Base-by-base conservation (phyloP, 1,140 invertebrate genomes). In the Pogonomyrmex californicus region DNA sequence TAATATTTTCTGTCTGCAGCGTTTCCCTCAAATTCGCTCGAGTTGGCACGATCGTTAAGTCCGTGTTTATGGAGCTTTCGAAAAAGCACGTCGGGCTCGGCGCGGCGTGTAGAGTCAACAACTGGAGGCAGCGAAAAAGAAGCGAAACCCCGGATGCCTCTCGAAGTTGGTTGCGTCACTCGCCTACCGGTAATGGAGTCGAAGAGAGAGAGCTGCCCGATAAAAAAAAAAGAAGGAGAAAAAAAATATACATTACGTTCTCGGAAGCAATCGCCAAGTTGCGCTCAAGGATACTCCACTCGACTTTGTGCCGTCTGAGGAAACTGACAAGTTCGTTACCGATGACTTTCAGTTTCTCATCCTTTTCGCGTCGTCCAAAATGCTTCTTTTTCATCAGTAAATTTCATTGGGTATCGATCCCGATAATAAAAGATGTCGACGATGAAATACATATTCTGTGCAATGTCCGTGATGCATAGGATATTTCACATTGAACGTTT, bases 261-360 rank as follows among this genome's bases (percentile, higher is more conserved):
- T 83, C 68, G 54, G 79, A 83, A 83, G 79, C 79, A 75, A 83
- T 83, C 70, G 79, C 54, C 68, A 75, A 83, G 79, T 83, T 73
- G 79, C 79, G 30, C 54, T 82, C 60, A 54, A 73, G 66, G 62
- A 68, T 70, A 63, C 63, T 81, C 44, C 33, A 75, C 23, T 83
- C 68, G 79, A 83, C 79, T 83, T 75, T 47, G 17, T 71, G 54
- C 51, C 38, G 51, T 58, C 30, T 33, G 44, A 14, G 30, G 51
- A 79, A 33, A 65, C 47, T 68, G 77, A 73, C 33, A 71, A 58
- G 47, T 23, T 73, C 17, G 30, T 58, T 82, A 17, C 66, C 38
- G 58, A 36, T 68, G 62, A 51, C n/a, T 71, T 33, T 82, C 51
- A 82, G 71, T 75, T 83, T 60, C 12, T 62, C 54, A 23, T 70